Percentiles rank a stretch among this genome's conserved stretches.
These are phyloP conservation scores for Plecotus auritus DNA, from an alignment of 2,113 vertebrate genomes.

Conservation along the genomic window DNA sequence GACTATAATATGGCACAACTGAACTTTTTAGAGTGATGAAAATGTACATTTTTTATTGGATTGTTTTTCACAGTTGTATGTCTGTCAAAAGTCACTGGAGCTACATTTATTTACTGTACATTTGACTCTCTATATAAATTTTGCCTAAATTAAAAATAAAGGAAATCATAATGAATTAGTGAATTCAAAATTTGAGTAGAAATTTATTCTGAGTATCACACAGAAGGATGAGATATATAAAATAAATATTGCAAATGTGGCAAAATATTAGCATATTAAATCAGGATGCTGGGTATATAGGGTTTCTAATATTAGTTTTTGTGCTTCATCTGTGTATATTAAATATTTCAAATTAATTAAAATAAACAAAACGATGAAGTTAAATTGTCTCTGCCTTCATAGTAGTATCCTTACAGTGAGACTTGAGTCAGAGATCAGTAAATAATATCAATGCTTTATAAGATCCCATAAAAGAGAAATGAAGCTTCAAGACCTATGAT, in stretches of 20 bases:
- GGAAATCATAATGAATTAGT: not conserved
- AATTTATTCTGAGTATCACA: not conserved
- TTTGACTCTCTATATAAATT: not conserved
- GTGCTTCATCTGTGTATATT: not conserved
- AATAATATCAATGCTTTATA: not conserved
- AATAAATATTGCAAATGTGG: not conserved
- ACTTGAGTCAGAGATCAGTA: not conserved
- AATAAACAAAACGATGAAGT: not conserved
- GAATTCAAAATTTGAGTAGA: conserved; percentile 2
- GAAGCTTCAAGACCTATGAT: not conserved
- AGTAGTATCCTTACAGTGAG: not conserved
- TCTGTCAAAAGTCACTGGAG: not conserved
- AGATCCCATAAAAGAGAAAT: not conserved
- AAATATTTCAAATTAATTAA: conserved; percentile 30
- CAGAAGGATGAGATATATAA: not conserved
- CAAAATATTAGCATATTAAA: not conserved
- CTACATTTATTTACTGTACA: not conserved
- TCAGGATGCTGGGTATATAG: not conserved
- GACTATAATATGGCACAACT: not conserved
- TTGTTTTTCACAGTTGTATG: not conserved
- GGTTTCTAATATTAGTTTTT: not conserved
- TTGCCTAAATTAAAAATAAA: conserved; percentile 6
- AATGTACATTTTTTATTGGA: not conserved
- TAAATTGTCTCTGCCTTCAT: not conserved
- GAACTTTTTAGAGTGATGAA: not conserved